Conservation (phyloP, 2,888 invertebrate species). For the Pseudococcus viburni region DNA sequence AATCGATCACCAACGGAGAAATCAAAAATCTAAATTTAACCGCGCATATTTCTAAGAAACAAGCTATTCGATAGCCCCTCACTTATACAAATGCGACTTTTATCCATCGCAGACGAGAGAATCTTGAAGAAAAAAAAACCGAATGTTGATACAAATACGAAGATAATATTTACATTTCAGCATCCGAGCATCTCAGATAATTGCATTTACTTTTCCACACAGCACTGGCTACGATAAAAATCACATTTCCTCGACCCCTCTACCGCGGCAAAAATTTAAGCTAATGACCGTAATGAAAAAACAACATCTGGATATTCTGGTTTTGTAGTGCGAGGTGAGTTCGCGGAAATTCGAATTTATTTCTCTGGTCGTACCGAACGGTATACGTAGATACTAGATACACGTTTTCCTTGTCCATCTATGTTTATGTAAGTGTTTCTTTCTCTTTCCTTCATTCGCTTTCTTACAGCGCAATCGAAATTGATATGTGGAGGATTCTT, state of each 20-base stretch:
- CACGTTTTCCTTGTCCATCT: constrained; percentile 18
- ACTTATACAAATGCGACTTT: no score
- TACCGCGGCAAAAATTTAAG: neutral
- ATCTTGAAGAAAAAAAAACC: neutral
- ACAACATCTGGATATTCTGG: constrained; percentile 24
- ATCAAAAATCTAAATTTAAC: neutral
- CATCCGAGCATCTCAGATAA: neutral
- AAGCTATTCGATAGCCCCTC: no score
- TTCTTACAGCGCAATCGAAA: constrained; percentile 13
- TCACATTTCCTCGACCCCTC: neutral
- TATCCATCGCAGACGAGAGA: neutral
- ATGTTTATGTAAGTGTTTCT: neutral
- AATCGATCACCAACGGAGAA: neutral
- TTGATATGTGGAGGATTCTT: constrained; percentile 28
- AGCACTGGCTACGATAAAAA: neutral
- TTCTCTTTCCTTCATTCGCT: constrained; percentile 16
- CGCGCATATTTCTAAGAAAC: neutral
- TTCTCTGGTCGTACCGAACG: neutral
- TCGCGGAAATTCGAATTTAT: constrained; percentile 44
- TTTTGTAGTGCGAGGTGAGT: constrained; percentile 9
- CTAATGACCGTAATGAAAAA: constrained; percentile 44
- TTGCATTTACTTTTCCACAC: neutral
- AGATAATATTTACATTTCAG: neutral
- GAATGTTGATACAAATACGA: neutral
- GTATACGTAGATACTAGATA: neutral